Percentiles rank a stretch among this genome's conserved stretches.
phyloP scores from a whole-genome alignment of 2,113 vertebrate species.

The Sclerurus mexicanus region DNA sequence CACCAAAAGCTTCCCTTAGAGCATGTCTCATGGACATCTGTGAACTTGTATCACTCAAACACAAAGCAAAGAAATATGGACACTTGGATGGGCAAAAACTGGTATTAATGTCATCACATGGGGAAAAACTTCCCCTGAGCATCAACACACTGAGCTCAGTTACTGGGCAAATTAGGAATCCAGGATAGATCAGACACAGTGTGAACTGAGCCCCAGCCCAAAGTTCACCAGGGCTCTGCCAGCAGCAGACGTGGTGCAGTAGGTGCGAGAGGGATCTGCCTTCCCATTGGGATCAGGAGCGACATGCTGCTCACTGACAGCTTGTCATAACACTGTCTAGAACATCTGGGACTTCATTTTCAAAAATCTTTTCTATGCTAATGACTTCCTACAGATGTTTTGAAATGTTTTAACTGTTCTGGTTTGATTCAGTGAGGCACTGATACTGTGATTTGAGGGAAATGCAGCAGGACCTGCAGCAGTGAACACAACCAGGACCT shows the following conservation, averaged over 20 bases:
- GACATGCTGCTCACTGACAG: not conserved
- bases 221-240: not conserved
- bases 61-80: not conserved
- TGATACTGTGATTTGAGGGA: not conserved
- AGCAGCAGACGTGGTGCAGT: not conserved
- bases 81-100: not conserved
- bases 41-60: not conserved
- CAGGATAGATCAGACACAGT: fast-evolving
- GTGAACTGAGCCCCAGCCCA: fast-evolving
- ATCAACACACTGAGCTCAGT: not conserved
- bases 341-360: not conserved
- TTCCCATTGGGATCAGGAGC: not conserved
- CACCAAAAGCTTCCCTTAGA: not conserved
- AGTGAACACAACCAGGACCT: not conserved
- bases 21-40: not conserved
- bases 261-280: not conserved
- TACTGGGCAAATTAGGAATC: not conserved
- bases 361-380: not conserved
- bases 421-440: not conserved
- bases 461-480: not conserved
- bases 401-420: slow-evolving; percentile 8
- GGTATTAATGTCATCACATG: fast-evolving
- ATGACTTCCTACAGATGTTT: slow-evolving; percentile 26
- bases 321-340: not conserved
- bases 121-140: not conserved